These are phyloP conservation scores for Galerucella nymphaeae DNA, from an alignment of 2,888 invertebrate genomes.

Conservation along the genomic window DNA sequence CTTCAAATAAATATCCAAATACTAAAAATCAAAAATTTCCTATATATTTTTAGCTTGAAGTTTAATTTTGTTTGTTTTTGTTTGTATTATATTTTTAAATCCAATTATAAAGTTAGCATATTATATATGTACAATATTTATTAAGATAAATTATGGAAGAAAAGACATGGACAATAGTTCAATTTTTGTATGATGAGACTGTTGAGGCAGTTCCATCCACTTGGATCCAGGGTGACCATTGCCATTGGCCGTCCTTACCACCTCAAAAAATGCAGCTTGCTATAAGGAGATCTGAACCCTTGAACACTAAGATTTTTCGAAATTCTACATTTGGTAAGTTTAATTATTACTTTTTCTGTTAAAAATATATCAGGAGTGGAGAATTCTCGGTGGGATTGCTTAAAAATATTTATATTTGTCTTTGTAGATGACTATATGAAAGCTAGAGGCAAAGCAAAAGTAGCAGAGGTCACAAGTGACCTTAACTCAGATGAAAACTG, in stretches of 20 bases:
- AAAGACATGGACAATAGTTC: conserved; percentile 28
- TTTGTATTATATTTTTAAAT: background rate
- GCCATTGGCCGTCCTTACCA: conserved; percentile 36
- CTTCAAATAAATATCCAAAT: background rate
- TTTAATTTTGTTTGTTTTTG: background rate
- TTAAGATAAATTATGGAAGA: conserved; percentile 12
- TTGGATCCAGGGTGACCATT: conserved; percentile 27
- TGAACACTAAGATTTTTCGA: conserved; percentile 36
- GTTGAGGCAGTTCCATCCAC: conserved; percentile 12
- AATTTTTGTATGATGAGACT: conserved; percentile 26
- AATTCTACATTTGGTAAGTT: conserved; percentile 36
- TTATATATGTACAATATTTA: too few relatives aligned
- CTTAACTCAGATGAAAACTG: conserved; percentile 14
- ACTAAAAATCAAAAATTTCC: background rate
- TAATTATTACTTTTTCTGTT: background rate
- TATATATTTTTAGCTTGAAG: background rate
- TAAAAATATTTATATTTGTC: conserved; percentile 4
- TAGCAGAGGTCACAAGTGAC: conserved; percentile 35
- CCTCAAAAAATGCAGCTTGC: conserved; percentile 26
- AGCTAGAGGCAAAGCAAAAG: too few relatives aligned
- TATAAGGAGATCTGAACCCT: conserved; percentile 30
- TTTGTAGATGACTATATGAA: conserved; percentile 35
- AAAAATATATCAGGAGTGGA: too few relatives aligned
- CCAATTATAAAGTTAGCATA: background rate
- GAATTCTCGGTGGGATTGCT: too few relatives aligned